Conservation (phyloP, 35 echinoderm and acorn worm species). For the Stichopus chloronotus region DNA sequence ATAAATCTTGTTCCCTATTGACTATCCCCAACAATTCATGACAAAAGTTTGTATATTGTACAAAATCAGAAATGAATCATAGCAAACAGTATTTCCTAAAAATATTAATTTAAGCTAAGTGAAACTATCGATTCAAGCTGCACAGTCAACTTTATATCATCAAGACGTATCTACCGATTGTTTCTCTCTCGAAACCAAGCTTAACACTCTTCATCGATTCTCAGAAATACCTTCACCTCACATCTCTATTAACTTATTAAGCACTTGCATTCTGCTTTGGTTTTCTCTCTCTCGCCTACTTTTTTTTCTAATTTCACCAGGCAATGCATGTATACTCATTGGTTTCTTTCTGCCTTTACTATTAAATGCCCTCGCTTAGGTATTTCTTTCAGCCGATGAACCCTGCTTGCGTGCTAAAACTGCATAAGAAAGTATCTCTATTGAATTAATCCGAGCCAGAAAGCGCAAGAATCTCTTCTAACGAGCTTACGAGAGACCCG, state of each 20-base stretch:
- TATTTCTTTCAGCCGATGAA: conserved; percentile 41
- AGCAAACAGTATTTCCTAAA: no score
- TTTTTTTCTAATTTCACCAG: neutral
- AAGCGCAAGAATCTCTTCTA: conserved; percentile 48
- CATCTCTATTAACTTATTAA: neutral
- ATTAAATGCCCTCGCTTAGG: neutral
- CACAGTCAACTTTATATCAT: no score
- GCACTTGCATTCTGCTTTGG: neutral
- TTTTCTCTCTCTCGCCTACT: neutral
- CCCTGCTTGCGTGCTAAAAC: conserved; percentile 43
- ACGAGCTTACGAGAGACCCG: conserved; percentile 32
- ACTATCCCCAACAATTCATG: no score
- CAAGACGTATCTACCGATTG: neutral
- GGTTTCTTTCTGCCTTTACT: neutral
- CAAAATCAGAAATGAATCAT: no score
- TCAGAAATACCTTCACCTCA: neutral
- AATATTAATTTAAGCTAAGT: no score
- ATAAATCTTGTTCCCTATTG: no score
- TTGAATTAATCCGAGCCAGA: conserved; percentile 24
- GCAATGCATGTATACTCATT: neutral
- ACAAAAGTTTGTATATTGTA: no score
- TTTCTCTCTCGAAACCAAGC: neutral
- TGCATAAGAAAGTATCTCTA: conserved; percentile 18
- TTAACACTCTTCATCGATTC: neutral
- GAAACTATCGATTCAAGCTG: no score